These are phyloP conservation scores for Cheilosia impressa DNA, from an alignment of 2,888 invertebrate species.

Conservation along the genomic window DNA sequence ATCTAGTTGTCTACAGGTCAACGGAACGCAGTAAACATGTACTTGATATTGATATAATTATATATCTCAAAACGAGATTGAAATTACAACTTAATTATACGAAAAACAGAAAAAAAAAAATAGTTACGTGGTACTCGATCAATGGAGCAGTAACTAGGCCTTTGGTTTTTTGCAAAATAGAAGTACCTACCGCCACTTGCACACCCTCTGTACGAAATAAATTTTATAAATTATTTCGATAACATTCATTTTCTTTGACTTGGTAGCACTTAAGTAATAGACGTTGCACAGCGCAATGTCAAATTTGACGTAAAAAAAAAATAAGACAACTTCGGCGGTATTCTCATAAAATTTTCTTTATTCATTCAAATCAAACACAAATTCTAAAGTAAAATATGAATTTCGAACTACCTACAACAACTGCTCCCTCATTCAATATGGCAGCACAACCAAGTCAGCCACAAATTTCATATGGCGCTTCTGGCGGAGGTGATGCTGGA, in stretches of 20 bases:
- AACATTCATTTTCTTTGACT: not conserved
- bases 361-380: not conserved
- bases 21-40: too few relatives aligned
- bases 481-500: conserved; percentile 80
- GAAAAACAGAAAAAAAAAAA: too few relatives aligned
- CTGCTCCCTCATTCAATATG: conserved; percentile 76
- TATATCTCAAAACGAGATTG: too few relatives aligned
- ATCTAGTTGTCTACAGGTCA: too few relatives aligned
- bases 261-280: conserved; percentile 21
- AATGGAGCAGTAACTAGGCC: too few relatives aligned
- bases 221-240: not conserved
- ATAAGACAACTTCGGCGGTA: conserved; percentile 8
- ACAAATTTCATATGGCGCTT: conserved; percentile 68
- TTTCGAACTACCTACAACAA: conserved; percentile 78
- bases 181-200: too few relatives aligned
- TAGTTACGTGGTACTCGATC: too few relatives aligned
- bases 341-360: not conserved
- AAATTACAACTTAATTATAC: too few relatives aligned
- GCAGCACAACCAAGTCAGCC: conserved; percentile 42
- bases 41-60: too few relatives aligned
- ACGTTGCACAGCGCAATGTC: not conserved
- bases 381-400: conserved; percentile 44
- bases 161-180: too few relatives aligned
- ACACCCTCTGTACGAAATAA: too few relatives aligned
- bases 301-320: conserved; percentile 12